These are phyloP conservation scores for Fukomys damarensis DNA, from an alignment of 2,113 vertebrate species.

Conservation along the genomic window DNA sequence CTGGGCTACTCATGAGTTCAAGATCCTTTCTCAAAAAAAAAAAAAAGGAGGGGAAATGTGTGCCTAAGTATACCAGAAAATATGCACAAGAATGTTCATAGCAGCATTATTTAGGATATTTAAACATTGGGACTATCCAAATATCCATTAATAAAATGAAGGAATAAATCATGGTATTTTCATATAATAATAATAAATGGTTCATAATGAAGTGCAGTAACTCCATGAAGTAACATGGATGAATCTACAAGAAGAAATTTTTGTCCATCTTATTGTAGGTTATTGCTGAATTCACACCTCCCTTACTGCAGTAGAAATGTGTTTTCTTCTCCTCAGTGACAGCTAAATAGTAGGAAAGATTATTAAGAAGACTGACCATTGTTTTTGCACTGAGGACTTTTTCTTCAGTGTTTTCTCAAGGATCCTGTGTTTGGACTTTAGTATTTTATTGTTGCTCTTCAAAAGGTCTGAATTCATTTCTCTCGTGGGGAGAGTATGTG, in stretches of 20 bases:
- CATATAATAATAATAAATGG: conserved; percentile 29
- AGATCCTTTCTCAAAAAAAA: background rate
- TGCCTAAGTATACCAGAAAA: background rate
- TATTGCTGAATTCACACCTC: background rate
- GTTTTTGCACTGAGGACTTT: conserved; percentile 29
- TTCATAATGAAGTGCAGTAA: background rate
- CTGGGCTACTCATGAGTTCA: background rate
- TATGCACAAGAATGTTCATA: background rate
- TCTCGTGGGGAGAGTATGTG: background rate
- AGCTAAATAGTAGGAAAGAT: background rate
- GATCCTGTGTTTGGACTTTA: background rate
- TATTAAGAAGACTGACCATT: background rate
- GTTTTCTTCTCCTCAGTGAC: background rate
- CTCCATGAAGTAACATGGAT: background rate
- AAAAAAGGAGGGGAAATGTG: background rate
- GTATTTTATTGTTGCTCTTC: background rate
- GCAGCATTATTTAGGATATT: background rate
- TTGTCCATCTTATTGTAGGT: background rate
- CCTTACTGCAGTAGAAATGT: background rate
- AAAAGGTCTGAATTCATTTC: background rate
- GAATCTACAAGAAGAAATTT: background rate
- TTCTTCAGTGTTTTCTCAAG: background rate
- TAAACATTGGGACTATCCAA: background rate
- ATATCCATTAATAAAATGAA: conserved; percentile 46
- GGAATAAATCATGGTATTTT: conserved; percentile 8